Percentiles rank a stretch among this genome's conserved stretches.
These are phyloP conservation scores for Pteropus alecto DNA, from an alignment of 2,113 vertebrate species.

Conservation along the genomic window DNA sequence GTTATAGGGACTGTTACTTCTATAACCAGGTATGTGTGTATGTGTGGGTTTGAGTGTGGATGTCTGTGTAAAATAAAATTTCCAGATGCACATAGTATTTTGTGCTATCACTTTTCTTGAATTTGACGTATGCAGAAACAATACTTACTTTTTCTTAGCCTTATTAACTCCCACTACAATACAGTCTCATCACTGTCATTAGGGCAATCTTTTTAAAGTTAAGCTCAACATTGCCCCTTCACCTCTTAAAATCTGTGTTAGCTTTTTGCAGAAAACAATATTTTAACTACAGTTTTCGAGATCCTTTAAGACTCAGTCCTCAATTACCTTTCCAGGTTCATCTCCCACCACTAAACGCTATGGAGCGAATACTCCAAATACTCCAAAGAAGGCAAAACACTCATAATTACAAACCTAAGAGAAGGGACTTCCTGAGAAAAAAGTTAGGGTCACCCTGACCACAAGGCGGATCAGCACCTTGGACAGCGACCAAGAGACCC, in stretches of 20 bases:
- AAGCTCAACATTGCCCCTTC: neutral
- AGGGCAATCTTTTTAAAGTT: neutral
- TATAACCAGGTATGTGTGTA: neutral
- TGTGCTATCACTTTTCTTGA: neutral
- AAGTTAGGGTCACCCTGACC: neutral
- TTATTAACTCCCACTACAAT: neutral
- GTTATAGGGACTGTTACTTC: neutral
- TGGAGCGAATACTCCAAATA: neutral
- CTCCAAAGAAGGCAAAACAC: neutral
- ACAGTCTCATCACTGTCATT: neutral
- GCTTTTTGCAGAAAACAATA: conserved; percentile 23
- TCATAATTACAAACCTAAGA: neutral
- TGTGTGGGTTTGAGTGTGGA: neutral
- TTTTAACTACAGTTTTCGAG: neutral
- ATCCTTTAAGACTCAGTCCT: neutral
- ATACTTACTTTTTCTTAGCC: neutral
- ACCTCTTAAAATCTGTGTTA: conserved; percentile 2
- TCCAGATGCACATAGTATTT: neutral
- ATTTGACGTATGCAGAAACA: neutral
- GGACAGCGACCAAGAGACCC: neutral
- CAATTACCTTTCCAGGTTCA: neutral
- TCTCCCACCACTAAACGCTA: neutral
- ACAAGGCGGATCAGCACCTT: neutral
- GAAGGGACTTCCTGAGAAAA: neutral
- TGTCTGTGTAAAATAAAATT: neutral